Conservation (phyloP, 2,113 vertebrate genomes). For the Oplegnathus fasciatus region DNA sequence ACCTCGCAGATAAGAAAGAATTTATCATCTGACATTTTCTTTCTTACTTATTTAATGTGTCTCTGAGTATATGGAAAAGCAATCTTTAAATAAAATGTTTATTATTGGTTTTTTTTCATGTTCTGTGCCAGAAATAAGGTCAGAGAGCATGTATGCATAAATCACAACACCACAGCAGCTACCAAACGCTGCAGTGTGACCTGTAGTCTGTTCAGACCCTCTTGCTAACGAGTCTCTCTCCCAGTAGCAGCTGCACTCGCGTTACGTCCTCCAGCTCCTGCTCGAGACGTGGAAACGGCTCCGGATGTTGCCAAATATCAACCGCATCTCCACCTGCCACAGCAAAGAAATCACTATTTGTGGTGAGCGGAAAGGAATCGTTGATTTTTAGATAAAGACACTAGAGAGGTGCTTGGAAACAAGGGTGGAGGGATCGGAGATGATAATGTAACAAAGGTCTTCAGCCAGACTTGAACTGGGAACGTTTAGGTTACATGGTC, state of each 20-base stretch:
- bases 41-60: no score
- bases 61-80: not conserved
- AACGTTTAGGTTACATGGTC: no score
- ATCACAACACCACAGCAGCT: not conserved
- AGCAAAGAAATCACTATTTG: constrained; percentile 95
- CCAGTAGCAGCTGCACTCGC: constrained; percentile 95
- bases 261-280: constrained; percentile 93
- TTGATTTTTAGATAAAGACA: not conserved
- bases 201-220: no score
- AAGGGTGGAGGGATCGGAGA: not conserved
- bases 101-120: not conserved
- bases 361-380: constrained; percentile 80
- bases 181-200: not conserved
- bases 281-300: constrained; percentile 91
- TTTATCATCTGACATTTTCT: no score
- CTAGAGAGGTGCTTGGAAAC: not conserved
- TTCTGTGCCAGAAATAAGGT: not conserved
- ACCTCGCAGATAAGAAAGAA: not conserved
- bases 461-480: not conserved
- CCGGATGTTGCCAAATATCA: constrained; percentile 93
- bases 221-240: constrained; percentile 65
- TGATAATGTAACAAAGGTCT: not conserved
- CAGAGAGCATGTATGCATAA: not conserved
- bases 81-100: not conserved
- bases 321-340: constrained; percentile 91